A percentile compares a stretch with the other conserved stretches of the same genome.
Evolutionary conservation across 2,888 invertebrate genomes (phyloP).

Genomic region (Pseudeuparius sepicola): DNA sequence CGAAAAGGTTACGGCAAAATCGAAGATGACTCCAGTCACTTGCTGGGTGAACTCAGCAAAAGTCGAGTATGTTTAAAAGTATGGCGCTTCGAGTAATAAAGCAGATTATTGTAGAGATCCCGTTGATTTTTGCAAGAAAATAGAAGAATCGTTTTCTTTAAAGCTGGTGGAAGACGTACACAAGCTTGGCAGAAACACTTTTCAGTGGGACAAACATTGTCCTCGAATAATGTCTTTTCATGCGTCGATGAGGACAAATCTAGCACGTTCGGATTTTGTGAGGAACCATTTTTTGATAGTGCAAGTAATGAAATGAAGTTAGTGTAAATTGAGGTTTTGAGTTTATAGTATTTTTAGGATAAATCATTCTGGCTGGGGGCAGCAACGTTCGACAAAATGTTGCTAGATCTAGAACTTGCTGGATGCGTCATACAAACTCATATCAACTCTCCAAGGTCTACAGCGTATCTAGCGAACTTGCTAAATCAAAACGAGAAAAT

Average conservation of each 20-base stretch:
- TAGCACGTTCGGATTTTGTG: conserved; percentile 48
- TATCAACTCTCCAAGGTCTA: conserved; percentile 66
- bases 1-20: conserved; percentile 51
- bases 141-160: conserved; percentile 28
- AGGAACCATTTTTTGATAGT: conserved; percentile 46
- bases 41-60: conserved; percentile 75
- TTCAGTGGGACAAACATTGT: conserved; percentile 40
- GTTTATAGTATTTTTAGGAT: conserved; percentile 53
- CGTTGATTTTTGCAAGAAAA: conserved; percentile 29
- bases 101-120: conserved; percentile 21
- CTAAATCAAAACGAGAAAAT: conserved; percentile 49
- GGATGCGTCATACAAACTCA: conserved; percentile 74
- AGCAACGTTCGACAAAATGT: conserved; percentile 59
- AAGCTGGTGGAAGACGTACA: conserved; percentile 26
- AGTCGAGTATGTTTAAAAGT: conserved; percentile 42
- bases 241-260: conserved; percentile 43
- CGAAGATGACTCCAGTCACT: conserved; percentile 47
- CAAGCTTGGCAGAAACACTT: conserved; percentile 26
- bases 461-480: conserved; percentile 65
- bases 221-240: conserved; percentile 46
- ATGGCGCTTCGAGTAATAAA: neutral
- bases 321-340: too few species aligned
- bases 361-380: conserved; percentile 73
- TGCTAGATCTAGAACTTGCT: conserved; percentile 53
- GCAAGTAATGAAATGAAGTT: too few species aligned